Percentiles rank a stretch among this genome's conserved stretches.
Evolutionary conservation across 2,113 vertebrate species (phyloP).

Genomic region (Lycaon pictus): DNA sequence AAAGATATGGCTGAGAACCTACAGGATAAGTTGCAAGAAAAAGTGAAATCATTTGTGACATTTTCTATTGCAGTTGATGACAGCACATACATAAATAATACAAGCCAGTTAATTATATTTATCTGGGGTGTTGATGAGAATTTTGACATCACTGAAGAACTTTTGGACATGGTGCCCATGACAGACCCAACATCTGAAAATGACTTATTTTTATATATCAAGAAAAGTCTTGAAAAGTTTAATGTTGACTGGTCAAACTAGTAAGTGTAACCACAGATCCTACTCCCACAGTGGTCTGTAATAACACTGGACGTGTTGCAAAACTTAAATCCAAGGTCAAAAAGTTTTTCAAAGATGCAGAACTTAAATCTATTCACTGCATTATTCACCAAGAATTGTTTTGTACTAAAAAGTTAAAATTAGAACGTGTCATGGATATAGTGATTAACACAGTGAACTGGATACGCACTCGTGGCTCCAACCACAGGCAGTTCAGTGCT

Average conservation of each 20-base stretch:
- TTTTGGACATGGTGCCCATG: not conserved
- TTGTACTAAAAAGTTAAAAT: not conserved
- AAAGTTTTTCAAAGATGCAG: not conserved
- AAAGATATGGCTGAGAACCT: slow-evolving; percentile 10
- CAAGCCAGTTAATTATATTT: not conserved
- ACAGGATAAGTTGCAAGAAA: not conserved
- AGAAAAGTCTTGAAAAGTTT: slow-evolving; percentile 18
- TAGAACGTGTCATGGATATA: not conserved
- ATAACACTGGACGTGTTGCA: not conserved
- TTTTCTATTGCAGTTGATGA: slow-evolving; percentile 10
- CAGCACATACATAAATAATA: not conserved
- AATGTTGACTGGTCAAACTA: not conserved
- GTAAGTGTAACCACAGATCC: not conserved
- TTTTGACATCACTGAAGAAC: slow-evolving; percentile 18
- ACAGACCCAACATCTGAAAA: not conserved
- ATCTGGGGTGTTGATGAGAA: not conserved
- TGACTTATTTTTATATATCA: not conserved
- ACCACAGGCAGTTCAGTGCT: not conserved
- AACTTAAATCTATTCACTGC: slow-evolving; percentile 2
- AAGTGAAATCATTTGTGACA: not conserved
- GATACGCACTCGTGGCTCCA: not conserved
- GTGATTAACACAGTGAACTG: not conserved
- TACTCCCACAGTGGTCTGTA: not conserved
- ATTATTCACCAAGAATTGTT: not conserved
- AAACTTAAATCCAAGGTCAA: slow-evolving; percentile 8